Base-by-base conservation (phyloP, 2,888 invertebrate genomes). In the Fabriciana adippe region DNA sequence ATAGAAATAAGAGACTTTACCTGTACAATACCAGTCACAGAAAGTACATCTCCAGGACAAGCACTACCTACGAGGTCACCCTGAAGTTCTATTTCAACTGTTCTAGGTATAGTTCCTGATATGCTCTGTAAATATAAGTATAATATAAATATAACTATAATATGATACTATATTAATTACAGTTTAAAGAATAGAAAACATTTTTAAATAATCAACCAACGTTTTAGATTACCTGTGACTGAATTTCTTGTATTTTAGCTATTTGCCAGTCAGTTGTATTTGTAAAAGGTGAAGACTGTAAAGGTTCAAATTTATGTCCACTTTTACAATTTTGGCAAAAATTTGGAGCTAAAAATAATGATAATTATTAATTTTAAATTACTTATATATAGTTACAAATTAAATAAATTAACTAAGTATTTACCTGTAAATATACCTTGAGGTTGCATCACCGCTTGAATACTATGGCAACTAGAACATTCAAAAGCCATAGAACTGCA, bases 31-130 rank as follows among this genome's bases (percentile, higher is more conserved):
- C 99, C 99, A 66, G 96, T 96, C 13, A 99, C 93, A 15, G 96
- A 96, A 0, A 99, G 94, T 75, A 97, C 95, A 90, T 98, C 98
- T 2, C 99, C 99, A 14, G 98, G 97, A 73, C 96, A 94, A 73
- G 97, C 97, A 31, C 94, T 93, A 74, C 97, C 96, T 1, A 97
- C 97, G 55, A 98, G 90, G 87, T 98, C 97, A 70, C 96, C 94
- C 64, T 95, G 94, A 8, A 99, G 89, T 84, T 98, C 97, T 81
- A 98, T 96, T 81, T 98, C 98, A 41, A 99, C 93, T 74, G 95
- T 96, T 72, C 96, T 93, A 2, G 97, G 97, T 75, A 96, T 94
- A 56, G 95, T 93, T 31, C 96, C 96, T 70, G 94, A 94, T 74
- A 95, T 93, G 72, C 95, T 94, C 93, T 95, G 78, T 72, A 93